Evolutionary conservation across 2,888 invertebrate genomes (phyloP), one percentile per base, ranked within the genome.

Genomic region (Acanthosoma haemorrhoidale): DNA sequence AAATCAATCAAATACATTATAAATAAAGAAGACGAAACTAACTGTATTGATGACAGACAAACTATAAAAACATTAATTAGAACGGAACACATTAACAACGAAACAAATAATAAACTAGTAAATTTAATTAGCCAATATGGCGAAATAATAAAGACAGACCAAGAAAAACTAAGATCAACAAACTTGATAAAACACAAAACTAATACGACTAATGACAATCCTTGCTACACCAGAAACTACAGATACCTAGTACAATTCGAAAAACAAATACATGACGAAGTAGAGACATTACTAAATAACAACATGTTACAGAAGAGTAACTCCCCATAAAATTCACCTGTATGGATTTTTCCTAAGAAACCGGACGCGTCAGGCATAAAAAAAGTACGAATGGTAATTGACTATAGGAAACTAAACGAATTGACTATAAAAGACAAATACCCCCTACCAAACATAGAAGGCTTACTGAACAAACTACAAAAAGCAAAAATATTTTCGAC

Each of bases 321-420:
- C 43, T 71, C 69, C 5, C 69, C 70, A 4, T 71, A 59, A 21
- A 70, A 70, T 29, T 21, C 18, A 4, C 41, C 59, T 15, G 29
- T 70, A 9, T 70, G 70, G 70, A 58, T 72, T 32, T 64, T 71
- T 2, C 69, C 69, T 1, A 69, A 71, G 29, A 69, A 69, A 60
- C 5, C 25, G 4, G 69, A 71, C 29, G 66, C 64, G 1, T 38
- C 38, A 6, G 66, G 66, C 13, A 69, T 69, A 64, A 15, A 36
- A 9, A 71, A 71, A 31, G 29, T 64, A 0, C 4, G 71, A 6
- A n/a, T 71, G 15, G 71, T 71, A 15, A 34, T 71, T 1, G 71
- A 71, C 25, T 71, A 61, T 36, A 41, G 71, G 1, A 63, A 69
- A 57, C n/a, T 70, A 39, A 72, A 70, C 29, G 16, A 32, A 21